A percentile compares a stretch with the other conserved stretches of the same genome.
Evolutionary conservation across 2,888 invertebrate species (phyloP).

Genomic region (Hyles lineata): DNA sequence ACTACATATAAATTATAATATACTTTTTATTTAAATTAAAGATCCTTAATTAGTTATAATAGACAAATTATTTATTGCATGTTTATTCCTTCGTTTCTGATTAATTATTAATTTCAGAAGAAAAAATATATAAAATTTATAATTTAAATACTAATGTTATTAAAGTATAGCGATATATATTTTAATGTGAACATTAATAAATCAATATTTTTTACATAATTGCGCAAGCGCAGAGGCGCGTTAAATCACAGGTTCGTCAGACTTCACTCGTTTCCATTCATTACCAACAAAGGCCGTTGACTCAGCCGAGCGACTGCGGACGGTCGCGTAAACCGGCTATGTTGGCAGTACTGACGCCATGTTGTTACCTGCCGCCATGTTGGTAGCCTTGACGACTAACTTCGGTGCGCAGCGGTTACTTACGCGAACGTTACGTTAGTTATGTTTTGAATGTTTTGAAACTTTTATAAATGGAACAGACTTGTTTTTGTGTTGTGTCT

Average conservation of each 20-base stretch:
- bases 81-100: too few species aligned
- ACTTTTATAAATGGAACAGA: constrained; percentile 64
- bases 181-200: neutral
- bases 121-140: too few species aligned
- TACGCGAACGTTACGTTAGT: constrained; percentile 75
- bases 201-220: constrained; percentile 31
- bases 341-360: constrained; percentile 46
- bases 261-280: constrained; percentile 68
- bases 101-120: too few species aligned
- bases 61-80: too few species aligned
- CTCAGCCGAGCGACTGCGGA: constrained; percentile 47
- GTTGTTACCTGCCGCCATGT: constrained; percentile 47
- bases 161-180: too few species aligned
- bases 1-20: too few species aligned
- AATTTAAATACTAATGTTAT: too few species aligned
- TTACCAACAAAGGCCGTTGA: constrained; percentile 70
- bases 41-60: too few species aligned
- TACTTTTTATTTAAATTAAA: too few species aligned
- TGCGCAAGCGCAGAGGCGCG: constrained; percentile 45
- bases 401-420: constrained; percentile 66
- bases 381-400: constrained; percentile 62
- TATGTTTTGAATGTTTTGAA: constrained; percentile 64
- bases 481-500: constrained; percentile 38
- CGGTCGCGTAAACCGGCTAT: constrained; percentile 40
- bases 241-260: constrained; percentile 63